Evolutionary conservation across 2,888 invertebrate genomes (phyloP).

Genomic region (Pterostichus madidus): DNA sequence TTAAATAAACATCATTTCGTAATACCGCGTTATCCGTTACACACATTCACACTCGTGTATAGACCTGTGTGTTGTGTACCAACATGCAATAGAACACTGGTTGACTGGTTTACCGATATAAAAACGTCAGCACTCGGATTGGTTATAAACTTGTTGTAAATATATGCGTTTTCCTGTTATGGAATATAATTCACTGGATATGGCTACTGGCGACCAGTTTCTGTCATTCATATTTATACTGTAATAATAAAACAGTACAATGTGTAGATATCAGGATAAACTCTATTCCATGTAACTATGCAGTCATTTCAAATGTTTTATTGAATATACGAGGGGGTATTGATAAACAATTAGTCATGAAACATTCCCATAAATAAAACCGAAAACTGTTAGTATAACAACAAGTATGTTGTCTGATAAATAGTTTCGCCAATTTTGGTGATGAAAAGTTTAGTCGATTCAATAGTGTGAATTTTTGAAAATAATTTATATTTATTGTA

Average conservation of each 20-base stretch:
- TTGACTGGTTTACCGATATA: slow-evolving; percentile 24
- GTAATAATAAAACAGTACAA: neutral
- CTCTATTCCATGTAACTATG: too few species aligned
- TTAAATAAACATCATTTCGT: slow-evolving; percentile 53
- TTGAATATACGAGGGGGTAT: neutral
- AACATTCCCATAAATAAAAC: too few species aligned
- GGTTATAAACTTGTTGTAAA: neutral
- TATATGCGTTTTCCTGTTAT: slow-evolving; percentile 20
- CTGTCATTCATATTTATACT: slow-evolving; percentile 32
- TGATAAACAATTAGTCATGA: too few species aligned
- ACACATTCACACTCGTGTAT: neutral
- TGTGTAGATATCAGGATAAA: neutral
- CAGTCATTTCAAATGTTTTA: neutral
- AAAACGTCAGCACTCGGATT: slow-evolving; percentile 11
- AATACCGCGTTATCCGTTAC: slow-evolving; percentile 28
- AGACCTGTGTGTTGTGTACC: neutral
- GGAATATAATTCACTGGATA: slow-evolving; percentile 5
- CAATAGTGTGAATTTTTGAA: too few species aligned
- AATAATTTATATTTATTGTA: too few species aligned
- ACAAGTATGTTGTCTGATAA: too few species aligned
- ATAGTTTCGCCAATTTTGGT: too few species aligned
- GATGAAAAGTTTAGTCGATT: too few species aligned
- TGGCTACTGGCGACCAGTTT: neutral
- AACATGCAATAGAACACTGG: neutral
- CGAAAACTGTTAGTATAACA: too few species aligned